Base-by-base conservation (phyloP, 2,888 invertebrate genomes). In the Salticus scenicus region DNA sequence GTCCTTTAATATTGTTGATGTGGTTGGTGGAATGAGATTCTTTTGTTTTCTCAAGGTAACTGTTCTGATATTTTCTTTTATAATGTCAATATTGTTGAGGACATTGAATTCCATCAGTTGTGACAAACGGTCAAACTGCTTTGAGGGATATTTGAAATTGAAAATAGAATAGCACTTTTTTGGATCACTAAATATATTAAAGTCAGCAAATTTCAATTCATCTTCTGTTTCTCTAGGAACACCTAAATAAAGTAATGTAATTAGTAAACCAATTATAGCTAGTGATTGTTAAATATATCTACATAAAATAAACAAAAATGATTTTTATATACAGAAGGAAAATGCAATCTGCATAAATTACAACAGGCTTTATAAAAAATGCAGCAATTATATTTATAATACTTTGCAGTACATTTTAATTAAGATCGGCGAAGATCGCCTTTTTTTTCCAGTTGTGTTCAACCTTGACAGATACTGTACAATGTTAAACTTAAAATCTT, bases 51-150 rank as follows among this genome's bases (percentile, higher is more conserved):
- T 75, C n/a, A 57, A 72, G 42, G 91, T 89, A 17, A 89, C 88
- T 37, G 90, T 89, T 10, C 88, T 89, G 17, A 92, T 89, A 17
- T 89, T 89, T 20, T 90, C 88, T 72, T 90, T 90, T n/a, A 92
- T 91, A 5, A 89, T 88, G 42, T 91, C 90, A 33, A 91, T 73
- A 79, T 91, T 90, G n/a, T 90, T 82, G 17, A 90, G 88, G 0
- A 91, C 91, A 89, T 92, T 92, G 88, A 91, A 92, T 88, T 92
- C 92, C 87, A 91, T 91, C 47, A 92, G 89, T 84, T 91, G 88
- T n/a, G 91, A 89, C 41, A 92, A 89, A n/a, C 91, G 89, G 69
- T 92, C 90, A 88, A 92, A 92, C 72, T 90, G 90, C 30, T 89
- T 79, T 37, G 90, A 88, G 0, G 90, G 89, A 89, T 92, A 92